These are phyloP conservation scores for Tinamus major DNA, from an alignment of 2,797 vertebrate genomes.

Conservation along the genomic window DNA sequence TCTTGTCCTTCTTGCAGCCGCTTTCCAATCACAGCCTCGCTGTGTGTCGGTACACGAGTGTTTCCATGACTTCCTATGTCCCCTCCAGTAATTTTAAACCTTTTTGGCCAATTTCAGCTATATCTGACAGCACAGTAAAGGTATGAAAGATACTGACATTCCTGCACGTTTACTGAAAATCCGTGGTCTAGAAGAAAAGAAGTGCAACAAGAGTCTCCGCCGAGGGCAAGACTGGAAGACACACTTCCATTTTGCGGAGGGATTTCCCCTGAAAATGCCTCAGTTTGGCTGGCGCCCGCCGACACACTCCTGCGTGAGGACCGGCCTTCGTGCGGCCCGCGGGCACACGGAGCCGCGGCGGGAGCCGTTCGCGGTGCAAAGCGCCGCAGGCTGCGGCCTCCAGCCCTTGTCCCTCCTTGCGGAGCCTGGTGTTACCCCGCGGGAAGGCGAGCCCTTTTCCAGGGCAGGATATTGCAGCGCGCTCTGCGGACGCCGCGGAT, in stretches of 20 bases:
- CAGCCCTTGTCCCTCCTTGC: neutral
- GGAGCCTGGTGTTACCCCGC: neutral
- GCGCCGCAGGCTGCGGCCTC: neutral
- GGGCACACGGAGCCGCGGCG: neutral
- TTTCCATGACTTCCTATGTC: neutral
- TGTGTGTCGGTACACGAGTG: neutral
- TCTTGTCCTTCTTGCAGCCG: neutral
- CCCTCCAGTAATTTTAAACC: neutral
- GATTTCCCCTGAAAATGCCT: neutral
- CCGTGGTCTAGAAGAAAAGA: neutral
- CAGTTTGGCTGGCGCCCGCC: neutral
- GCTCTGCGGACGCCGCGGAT: neutral
- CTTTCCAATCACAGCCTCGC: neutral
- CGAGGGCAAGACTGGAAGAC: neutral
- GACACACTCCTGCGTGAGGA: neutral
- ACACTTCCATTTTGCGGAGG: neutral
- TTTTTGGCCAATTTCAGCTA: neutral
- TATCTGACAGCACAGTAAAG: neutral
- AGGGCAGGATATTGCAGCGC: neutral
- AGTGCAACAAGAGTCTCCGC: neutral
- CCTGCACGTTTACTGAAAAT: neutral
- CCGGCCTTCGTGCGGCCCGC: neutral
- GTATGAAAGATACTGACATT: neutral
- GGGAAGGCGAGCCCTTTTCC: neutral
- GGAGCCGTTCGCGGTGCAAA: too few species aligned